Base-by-base conservation (phyloP, 1,140 invertebrate species). In the Uloborus diversus region DNA sequence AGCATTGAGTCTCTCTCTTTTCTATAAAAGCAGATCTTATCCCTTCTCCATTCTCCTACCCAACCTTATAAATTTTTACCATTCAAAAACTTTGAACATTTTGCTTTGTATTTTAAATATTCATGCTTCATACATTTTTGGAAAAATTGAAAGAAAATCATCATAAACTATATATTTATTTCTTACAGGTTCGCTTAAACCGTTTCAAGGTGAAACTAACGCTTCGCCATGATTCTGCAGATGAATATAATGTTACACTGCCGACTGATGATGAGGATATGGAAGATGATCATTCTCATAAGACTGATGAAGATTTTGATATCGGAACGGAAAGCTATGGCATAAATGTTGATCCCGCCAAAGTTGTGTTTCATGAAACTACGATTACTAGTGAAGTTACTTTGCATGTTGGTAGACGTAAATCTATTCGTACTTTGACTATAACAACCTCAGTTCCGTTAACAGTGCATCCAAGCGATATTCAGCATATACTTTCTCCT, bases 381-480 rank as follows among this genome's bases (percentile, higher is more conserved):
- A 83, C 84, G 14, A 73, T 84, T 28, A 83, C 82, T 1, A 80
- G 75, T 35, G 69, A 83, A 56, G 78, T 85, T 14, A 84, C 82
- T 25, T 80, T 82, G 23, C 82, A 83, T 69, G 79, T 84, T 5
- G 80, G 84, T 3, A 56, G 81, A 30, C 59, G 79, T 23, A 76
- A 82, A 35, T 76, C 83, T 53, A 70, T 85, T 33, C 61, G 83
- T 20, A 84, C 82, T 25, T 53, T 84, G 4, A 84, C 84, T 14
- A 82, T 79, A 68, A 88, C 42, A 85, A 96, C 7, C 92, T 95
- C 84, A 87, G 95, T 62, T 93, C 96, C 85, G 86, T 94, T 14
- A 93, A 95, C 83, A 93, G 94, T 83, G 92, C 93, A 11, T 93
- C 95, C 83, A 91, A 94, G 33, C 92, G 93, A 82, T 90, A 66